These are phyloP conservation scores for Melanargia galathea DNA, from an alignment of 2,888 invertebrate genomes.

Conservation along the genomic window DNA sequence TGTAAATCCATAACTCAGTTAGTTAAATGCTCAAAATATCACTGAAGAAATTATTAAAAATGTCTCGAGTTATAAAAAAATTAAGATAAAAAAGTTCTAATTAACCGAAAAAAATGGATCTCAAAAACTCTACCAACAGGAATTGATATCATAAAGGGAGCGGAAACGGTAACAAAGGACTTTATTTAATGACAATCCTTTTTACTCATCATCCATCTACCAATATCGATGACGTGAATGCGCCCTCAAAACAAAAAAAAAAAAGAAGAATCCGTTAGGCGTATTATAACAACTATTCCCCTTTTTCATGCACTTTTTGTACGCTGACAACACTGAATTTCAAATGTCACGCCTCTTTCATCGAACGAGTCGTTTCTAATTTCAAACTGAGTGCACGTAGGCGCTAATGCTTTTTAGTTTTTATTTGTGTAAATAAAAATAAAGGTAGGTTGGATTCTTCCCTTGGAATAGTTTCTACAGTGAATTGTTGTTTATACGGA, in stretches of 20 bases:
- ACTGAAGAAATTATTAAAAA: not conserved
- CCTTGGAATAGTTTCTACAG: not conserved
- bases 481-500: too few relatives aligned
- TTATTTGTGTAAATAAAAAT: constrained; percentile 1
- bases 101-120: constrained; percentile 8
- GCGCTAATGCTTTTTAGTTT: constrained; percentile 21
- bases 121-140: constrained; percentile 18
- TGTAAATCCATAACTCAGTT: too few relatives aligned
- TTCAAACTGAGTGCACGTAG: constrained; percentile 41
- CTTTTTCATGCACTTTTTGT: constrained; percentile 62
- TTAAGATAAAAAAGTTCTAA: not conserved
- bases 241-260: constrained; percentile 51
- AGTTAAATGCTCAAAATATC: not conserved
- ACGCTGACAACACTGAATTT: constrained; percentile 72
- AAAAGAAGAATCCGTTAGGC: constrained; percentile 71
- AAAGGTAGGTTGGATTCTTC: not conserved
- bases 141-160: constrained; percentile 33
- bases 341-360: constrained; percentile 80
- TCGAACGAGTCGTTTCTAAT: constrained; percentile 65
- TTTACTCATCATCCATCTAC: constrained; percentile 62
- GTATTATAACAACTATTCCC: constrained; percentile 75
- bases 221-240: constrained; percentile 44
- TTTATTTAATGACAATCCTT: constrained; percentile 57
- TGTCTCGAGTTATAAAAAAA: not conserved
- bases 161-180: constrained; percentile 44